Evolutionary conservation across 2,797 vertebrate genomes (phyloP).

Genomic region (Sebastes cheni): DNA sequence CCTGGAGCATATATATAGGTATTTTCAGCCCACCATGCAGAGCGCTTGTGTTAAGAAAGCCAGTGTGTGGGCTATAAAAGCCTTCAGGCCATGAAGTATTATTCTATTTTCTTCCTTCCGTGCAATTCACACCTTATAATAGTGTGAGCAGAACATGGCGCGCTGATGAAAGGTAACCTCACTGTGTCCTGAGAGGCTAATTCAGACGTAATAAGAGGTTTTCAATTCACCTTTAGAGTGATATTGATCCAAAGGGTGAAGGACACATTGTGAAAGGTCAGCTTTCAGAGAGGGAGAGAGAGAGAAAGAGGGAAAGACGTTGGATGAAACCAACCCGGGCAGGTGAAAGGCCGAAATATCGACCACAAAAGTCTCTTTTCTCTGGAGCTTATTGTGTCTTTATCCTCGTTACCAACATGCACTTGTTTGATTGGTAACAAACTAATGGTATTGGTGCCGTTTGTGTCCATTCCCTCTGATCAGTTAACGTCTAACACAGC

Average conservation of each 20-base stretch:
- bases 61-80: constrained; percentile 9
- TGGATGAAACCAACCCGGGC: not conserved
- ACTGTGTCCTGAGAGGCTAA: not conserved
- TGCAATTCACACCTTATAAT: not conserved
- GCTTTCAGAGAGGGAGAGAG: not conserved
- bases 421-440: not conserved
- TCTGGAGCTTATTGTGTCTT: not conserved
- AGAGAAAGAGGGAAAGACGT: not conserved
- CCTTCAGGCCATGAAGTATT: constrained; percentile 18
- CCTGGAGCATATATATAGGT: not conserved
- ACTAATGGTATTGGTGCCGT: not conserved
- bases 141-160: not conserved
- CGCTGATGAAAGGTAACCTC: not conserved
- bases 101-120: not conserved
- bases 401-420: not conserved
- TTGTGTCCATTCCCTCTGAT: not conserved
- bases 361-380: too few relatives aligned
- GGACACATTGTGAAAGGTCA: not conserved
- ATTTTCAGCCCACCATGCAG: not conserved
- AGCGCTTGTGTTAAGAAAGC: not conserved
- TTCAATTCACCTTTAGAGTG: not conserved
- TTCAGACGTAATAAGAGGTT: constrained; percentile 3
- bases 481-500: not conserved
- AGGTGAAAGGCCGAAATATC: not conserved
- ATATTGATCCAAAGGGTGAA: not conserved